Base-by-base conservation (phyloP, 2,113 vertebrate genomes). In the Hepsetus odoe region DNA sequence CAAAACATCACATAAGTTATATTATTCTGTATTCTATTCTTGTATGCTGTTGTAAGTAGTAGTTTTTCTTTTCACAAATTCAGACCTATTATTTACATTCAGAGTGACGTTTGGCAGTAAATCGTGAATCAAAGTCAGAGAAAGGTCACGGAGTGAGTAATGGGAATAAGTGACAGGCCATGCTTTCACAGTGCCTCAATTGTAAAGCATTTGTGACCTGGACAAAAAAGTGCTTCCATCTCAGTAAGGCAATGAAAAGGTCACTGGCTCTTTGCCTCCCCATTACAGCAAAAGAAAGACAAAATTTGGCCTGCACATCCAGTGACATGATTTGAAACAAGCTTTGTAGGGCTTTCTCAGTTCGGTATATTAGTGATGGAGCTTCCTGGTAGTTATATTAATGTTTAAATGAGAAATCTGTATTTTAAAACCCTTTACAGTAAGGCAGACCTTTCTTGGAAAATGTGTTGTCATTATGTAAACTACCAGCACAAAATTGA, bases 141-240 rank as follows among this genome's bases (percentile, higher is more conserved):
- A 59, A 59, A 73, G 71, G 71, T 73, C 71, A 44, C 22, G 42
- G 55, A 42, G 22, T 73, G 38, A 73, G 55, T 73, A 56, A 59
- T 73, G 71, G 56, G 38, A 16, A 20, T 28, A 44, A 72, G 28
- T 35, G 68, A 35, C 24, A 28, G n/a, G 18, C 5, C 28, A 9
- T 14, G 53, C 51, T 72, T 56, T 56, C n/a, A 32, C 33, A 58
- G 28, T 1, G 14, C 59, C 59, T 33, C 59, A 33, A 11, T 35
- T 62, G 59, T 62, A 62, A 62, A 62, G 59, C 30, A 62, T 62
- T 62, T 62, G 66, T 77, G 24, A 77, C 58, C n/a, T 28, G 49
- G 28, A 62, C 30, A 13, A 24, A 24, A 30, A 69, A 44, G 26
- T 42, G 35, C 32, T 30, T 68, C 55, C 32, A 53, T 64, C 58